A percentile compares a stretch with the other conserved stretches of the same genome.
These are phyloP conservation scores for Prosopocoilus inquinatus DNA, from an alignment of 2,888 invertebrate genomes.

Conservation along the genomic window DNA sequence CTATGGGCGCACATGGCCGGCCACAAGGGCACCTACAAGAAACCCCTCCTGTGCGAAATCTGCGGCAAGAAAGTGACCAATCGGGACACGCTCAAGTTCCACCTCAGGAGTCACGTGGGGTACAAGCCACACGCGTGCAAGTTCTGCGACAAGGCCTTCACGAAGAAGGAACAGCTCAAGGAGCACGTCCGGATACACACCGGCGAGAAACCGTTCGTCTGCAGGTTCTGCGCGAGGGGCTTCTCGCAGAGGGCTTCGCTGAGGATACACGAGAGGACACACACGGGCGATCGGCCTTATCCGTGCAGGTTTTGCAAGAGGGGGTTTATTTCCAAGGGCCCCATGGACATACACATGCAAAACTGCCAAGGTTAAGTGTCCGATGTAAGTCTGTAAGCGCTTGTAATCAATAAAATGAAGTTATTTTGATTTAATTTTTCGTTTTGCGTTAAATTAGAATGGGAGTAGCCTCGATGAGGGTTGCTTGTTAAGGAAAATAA, in stretches of 20 bases:
- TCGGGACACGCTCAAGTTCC: slow-evolving; percentile 54
- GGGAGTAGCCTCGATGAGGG: too few species aligned
- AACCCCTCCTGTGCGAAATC: slow-evolving; percentile 50
- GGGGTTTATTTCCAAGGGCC: slow-evolving; percentile 62
- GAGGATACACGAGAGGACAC: slow-evolving; percentile 63
- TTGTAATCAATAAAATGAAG: too few species aligned
- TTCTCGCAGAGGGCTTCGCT: slow-evolving; percentile 64
- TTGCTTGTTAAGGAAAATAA: too few species aligned
- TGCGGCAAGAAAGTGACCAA: slow-evolving; percentile 59
- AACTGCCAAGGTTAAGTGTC: slow-evolving; percentile 44
- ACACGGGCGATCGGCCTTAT: slow-evolving; percentile 63
- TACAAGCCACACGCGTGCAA: slow-evolving; percentile 45
- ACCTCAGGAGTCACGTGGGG: slow-evolving; percentile 45
- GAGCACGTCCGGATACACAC: slow-evolving; percentile 41
- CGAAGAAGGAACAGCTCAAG: slow-evolving; percentile 43
- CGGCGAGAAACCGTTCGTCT: slow-evolving; percentile 48
- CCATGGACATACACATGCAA: slow-evolving; percentile 62
- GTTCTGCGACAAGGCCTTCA: slow-evolving; percentile 46
- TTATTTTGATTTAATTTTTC: too few species aligned
- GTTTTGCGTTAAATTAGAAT: too few species aligned
- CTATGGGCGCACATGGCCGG: slow-evolving; percentile 44
- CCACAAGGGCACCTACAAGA: slow-evolving; percentile 40
- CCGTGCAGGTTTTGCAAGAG: slow-evolving; percentile 59
- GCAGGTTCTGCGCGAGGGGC: slow-evolving; percentile 60
- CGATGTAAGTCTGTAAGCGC: too few species aligned